Conservation (phyloP, 92 coral and sea anemone genomes). For the Siderastrea radians region DNA sequence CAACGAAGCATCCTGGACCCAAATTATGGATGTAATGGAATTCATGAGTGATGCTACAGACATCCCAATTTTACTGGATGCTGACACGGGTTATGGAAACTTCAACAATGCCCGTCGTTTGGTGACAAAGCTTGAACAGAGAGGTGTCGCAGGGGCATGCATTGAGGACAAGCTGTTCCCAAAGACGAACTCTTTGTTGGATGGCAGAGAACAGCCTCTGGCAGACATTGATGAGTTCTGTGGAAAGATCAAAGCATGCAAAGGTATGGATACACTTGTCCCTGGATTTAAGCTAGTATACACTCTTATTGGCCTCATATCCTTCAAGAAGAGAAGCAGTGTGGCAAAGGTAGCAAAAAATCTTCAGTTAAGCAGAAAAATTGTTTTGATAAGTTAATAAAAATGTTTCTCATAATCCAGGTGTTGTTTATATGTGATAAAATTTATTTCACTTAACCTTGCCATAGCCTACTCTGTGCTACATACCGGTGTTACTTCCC, state of each 20-base stretch:
- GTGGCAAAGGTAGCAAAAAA: too few relatives aligned
- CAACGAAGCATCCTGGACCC: slow-evolving; percentile 99
- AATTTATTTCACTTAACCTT: too few relatives aligned
- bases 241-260: slow-evolving; percentile 96
- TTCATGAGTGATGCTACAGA: slow-evolving; percentile 99
- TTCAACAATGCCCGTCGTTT: slow-evolving; percentile 98
- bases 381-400: too few relatives aligned
- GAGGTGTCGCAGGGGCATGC: slow-evolving; percentile 98
- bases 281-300: neutral
- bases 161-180: slow-evolving; percentile 98
- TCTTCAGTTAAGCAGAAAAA: too few relatives aligned
- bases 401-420: too few relatives aligned
- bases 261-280: slow-evolving; percentile 63
- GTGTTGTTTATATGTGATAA: too few relatives aligned
- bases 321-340: too few relatives aligned
- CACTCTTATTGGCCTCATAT: neutral
- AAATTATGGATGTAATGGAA: slow-evolving; percentile 95
- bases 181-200: slow-evolving; percentile 95
- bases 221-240: slow-evolving; percentile 98
- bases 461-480: too few relatives aligned
- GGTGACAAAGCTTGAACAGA: slow-evolving; percentile 91
- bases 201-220: slow-evolving; percentile 97
- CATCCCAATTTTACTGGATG: slow-evolving; percentile 95
- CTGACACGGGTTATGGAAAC: slow-evolving; percentile 99
- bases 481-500: too few relatives aligned